Conservation (phyloP, 1,140 invertebrate genomes). For the Onthophagus taurus region DNA sequence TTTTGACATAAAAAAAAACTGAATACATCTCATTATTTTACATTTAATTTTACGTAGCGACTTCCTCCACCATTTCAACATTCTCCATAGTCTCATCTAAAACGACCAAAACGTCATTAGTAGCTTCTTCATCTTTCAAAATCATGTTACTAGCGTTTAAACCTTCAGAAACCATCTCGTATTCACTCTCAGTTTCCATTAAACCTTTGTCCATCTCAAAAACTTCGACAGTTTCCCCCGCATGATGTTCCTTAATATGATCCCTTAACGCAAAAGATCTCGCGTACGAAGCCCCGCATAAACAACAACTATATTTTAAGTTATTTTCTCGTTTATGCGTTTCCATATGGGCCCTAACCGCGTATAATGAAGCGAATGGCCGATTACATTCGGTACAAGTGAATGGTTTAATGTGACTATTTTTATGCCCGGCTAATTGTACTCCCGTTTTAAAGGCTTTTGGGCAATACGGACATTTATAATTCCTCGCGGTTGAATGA, state of each 20-base stretch:
- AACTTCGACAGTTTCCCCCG: neutral
- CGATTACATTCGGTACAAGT: constrained; percentile 60
- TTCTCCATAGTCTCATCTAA: constrained; percentile 16
- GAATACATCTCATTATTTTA: too few species aligned
- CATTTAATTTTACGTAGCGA: constrained; percentile 13
- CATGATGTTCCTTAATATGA: constrained; percentile 54
- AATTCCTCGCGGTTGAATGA: constrained; percentile 58
- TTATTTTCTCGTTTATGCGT: constrained; percentile 60
- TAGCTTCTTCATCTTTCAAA: neutral
- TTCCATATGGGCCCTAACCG: constrained; percentile 59
- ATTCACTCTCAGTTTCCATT: neutral
- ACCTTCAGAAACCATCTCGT: constrained; percentile 12
- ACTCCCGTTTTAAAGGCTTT: constrained; percentile 68
- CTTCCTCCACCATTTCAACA: constrained; percentile 16
- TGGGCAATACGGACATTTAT: constrained; percentile 61
- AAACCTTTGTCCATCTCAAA: constrained; percentile 1
- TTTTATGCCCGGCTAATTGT: constrained; percentile 63
- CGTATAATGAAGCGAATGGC: constrained; percentile 63
- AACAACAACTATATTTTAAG: constrained; percentile 55
- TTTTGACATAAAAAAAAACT: too few species aligned
- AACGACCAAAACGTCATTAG: constrained; percentile 6
- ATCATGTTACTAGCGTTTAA: constrained; percentile 5
- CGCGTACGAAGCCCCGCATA: constrained; percentile 66
- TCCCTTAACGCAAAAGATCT: constrained; percentile 59
- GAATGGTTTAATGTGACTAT: constrained; percentile 68